phyloP scores from a whole-genome alignment of 2,888 invertebrate species.

The Zeuzera pyrina region DNA sequence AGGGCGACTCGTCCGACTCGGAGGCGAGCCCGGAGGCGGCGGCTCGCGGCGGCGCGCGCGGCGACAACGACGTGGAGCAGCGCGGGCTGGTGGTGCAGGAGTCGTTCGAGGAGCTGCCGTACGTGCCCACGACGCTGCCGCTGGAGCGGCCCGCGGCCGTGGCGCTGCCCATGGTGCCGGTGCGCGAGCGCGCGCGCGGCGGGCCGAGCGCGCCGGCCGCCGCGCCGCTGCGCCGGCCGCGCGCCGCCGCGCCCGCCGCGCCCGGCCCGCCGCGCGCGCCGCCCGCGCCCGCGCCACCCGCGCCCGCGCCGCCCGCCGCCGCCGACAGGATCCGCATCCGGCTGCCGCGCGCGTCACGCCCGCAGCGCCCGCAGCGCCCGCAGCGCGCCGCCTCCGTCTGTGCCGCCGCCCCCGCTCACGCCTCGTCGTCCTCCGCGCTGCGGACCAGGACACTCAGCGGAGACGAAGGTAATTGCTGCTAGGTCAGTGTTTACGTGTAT shows the following conservation, averaged over 20 bases:
- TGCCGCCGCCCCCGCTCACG: constrained; percentile 28
- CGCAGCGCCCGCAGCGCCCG: constrained; percentile 26
- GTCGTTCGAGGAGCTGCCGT: constrained; percentile 90
- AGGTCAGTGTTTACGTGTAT: background rate
- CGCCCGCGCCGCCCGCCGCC: constrained; percentile 21
- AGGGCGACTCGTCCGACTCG: constrained; percentile 78
- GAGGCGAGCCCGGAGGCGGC: constrained; percentile 79
- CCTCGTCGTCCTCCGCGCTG: constrained; percentile 20
- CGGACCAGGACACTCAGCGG: constrained; percentile 38
- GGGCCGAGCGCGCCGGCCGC: constrained; percentile 59
- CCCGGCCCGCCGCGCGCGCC: constrained; percentile 17
- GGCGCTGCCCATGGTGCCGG: constrained; percentile 85
- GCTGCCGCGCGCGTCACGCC: constrained; percentile 49
- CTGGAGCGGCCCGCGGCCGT: constrained; percentile 88
- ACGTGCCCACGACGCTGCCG: constrained; percentile 91
- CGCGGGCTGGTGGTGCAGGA: constrained; percentile 85
- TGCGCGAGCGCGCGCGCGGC: constrained; percentile 59
- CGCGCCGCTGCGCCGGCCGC: constrained; percentile 20
- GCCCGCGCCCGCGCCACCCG: constrained; percentile 34
- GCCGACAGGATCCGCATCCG: constrained; percentile 50
- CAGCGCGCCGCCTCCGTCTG: constrained; percentile 47
- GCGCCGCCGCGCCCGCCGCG: constrained; percentile 12
- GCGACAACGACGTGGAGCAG: constrained; percentile 78
- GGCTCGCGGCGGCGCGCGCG: constrained; percentile 22
- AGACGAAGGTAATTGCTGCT: constrained; percentile 31